These are phyloP conservation scores for Sapayoa aenigma DNA, from an alignment of 2,113 vertebrate species.

Conservation along the genomic window DNA sequence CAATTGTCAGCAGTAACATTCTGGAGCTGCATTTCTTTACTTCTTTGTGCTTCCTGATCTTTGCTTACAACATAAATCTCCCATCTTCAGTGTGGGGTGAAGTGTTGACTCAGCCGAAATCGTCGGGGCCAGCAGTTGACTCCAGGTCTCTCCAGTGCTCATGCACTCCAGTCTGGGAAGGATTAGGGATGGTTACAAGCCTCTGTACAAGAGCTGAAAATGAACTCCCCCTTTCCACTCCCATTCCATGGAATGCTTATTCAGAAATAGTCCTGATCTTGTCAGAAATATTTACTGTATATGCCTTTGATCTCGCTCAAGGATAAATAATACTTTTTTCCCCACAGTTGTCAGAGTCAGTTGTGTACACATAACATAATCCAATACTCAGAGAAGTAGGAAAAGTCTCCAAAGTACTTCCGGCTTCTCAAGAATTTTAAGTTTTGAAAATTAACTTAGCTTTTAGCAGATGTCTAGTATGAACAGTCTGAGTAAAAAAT, in stretches of 20 bases:
- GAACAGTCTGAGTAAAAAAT: not conserved
- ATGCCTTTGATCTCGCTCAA: not conserved
- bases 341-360: not conserved
- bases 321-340: not conserved
- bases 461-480: not conserved
- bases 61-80: not conserved
- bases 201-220: not conserved
- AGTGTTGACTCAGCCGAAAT: not conserved
- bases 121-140: accelerated
- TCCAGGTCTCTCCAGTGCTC: not conserved
- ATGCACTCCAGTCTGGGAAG: not conserved
- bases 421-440: not conserved
- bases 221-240: not conserved
- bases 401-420: not conserved
- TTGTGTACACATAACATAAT: not conserved
- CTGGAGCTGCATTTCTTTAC: not conserved
- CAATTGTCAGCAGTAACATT: not conserved
- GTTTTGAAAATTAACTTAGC: not conserved
- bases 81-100: accelerated
- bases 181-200: not conserved
- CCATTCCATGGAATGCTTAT: not conserved
- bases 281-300: not conserved
- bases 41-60: not conserved
- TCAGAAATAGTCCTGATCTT: not conserved
- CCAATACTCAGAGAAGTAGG: not conserved